Conservation (phyloP, 2,888 invertebrate species). For the Alcis repandata region DNA sequence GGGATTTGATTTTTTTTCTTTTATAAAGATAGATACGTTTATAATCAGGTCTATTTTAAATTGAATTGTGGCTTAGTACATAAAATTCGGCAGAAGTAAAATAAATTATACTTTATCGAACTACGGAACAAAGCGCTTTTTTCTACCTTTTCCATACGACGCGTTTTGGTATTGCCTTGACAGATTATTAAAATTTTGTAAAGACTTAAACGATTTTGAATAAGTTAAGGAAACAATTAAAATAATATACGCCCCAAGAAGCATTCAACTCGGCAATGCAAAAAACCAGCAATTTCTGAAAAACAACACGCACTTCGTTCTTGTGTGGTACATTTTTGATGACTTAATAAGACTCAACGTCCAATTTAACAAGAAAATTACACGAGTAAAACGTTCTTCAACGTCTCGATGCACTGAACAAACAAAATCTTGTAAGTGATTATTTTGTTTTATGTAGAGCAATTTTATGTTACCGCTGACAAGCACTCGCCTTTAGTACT, state of each 20-base stretch:
- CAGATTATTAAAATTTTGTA: too few species aligned
- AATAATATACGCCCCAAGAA: constrained; percentile 5
- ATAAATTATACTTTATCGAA: too few species aligned
- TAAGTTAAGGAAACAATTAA: neutral
- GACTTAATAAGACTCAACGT: constrained; percentile 72
- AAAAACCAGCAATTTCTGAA: constrained; percentile 17
- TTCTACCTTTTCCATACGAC: too few species aligned
- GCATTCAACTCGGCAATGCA: constrained; percentile 60
- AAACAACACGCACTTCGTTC: constrained; percentile 47
- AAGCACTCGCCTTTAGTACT: constrained; percentile 32
- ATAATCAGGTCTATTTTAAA: too few species aligned
- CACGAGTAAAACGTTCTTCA: constrained; percentile 56
- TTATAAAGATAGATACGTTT: too few species aligned
- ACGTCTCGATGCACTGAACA: constrained; percentile 55
- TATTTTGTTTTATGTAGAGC: constrained; percentile 54
- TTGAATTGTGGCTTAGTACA: too few species aligned
- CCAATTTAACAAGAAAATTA: constrained; percentile 71
- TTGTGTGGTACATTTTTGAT: constrained; percentile 69
- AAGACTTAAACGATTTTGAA: too few species aligned
- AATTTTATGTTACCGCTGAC: constrained; percentile 54
- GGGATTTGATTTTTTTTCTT: too few species aligned
- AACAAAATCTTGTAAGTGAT: constrained; percentile 69
- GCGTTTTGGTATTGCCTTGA: too few species aligned
- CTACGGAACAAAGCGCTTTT: too few species aligned
- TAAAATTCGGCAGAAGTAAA: too few species aligned